These are phyloP conservation scores for Brachypterus glaber DNA, from an alignment of 2,888 invertebrate species.

Conservation along the genomic window DNA sequence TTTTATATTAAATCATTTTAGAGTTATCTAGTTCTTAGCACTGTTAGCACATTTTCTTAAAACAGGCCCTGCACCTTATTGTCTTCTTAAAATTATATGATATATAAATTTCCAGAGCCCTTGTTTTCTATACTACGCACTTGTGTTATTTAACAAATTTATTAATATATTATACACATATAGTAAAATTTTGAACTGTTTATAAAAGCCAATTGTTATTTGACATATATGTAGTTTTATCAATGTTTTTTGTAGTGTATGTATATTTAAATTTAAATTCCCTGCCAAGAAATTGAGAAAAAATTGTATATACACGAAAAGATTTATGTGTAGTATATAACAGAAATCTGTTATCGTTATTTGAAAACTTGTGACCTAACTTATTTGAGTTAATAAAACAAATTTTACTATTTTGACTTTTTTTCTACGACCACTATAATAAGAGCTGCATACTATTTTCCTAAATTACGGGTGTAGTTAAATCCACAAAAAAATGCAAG, in stretches of 20 bases:
- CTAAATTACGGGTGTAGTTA: slow-evolving; percentile 16
- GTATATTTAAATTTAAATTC: slow-evolving; percentile 35
- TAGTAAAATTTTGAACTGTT: slow-evolving; percentile 34
- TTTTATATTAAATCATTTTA: too few relatives aligned
- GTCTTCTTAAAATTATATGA: not conserved
- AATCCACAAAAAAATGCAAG: too few relatives aligned
- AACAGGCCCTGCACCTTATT: too few relatives aligned
- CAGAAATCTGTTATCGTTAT: slow-evolving; percentile 41
- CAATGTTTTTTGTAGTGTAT: slow-evolving; percentile 41
- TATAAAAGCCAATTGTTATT: slow-evolving; percentile 39
- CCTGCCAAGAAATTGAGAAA: slow-evolving; percentile 33
- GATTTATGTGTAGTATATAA: slow-evolving; percentile 40
- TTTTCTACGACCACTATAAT: not conserved
- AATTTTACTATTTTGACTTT: slow-evolving; percentile 34
- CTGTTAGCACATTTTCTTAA: too few relatives aligned
- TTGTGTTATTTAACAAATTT: slow-evolving; percentile 34
- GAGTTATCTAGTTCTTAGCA: too few relatives aligned
- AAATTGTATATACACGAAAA: slow-evolving; percentile 40
- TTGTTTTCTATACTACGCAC: slow-evolving; percentile 31
- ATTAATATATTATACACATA: slow-evolving; percentile 30
- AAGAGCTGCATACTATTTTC: too few relatives aligned
- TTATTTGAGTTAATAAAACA: slow-evolving; percentile 43
- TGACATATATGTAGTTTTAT: slow-evolving; percentile 40
- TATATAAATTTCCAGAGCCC: slow-evolving; percentile 24
- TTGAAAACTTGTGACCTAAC: slow-evolving; percentile 42